A percentile compares a stretch with the other conserved stretches of the same genome.
Conservation (phyloP, 2,888 invertebrate genomes). For the Bembecia ichneumoniformis region DNA sequence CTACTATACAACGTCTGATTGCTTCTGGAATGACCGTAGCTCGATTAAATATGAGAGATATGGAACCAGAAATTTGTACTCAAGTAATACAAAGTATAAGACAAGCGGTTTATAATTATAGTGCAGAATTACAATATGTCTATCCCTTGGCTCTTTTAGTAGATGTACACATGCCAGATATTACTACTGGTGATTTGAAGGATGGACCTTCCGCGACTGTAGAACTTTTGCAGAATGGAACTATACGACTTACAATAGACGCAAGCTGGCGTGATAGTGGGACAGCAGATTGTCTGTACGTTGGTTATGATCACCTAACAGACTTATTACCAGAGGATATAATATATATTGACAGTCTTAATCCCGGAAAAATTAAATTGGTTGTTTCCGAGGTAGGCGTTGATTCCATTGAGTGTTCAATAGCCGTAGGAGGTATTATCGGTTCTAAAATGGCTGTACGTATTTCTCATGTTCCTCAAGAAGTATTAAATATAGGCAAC, state of each 20-base stretch:
- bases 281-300: slow-evolving; percentile 65
- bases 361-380: slow-evolving; percentile 46
- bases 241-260: slow-evolving; percentile 65
- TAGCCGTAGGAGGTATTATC: slow-evolving; percentile 67
- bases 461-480: slow-evolving; percentile 62
- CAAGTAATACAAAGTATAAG: slow-evolving; percentile 58
- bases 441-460: slow-evolving; percentile 66
- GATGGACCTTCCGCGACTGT: slow-evolving; percentile 42
- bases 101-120: slow-evolving; percentile 62
- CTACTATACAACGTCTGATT: slow-evolving; percentile 53
- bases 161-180: slow-evolving; percentile 53
- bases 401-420: slow-evolving; percentile 63
- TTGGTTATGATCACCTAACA: slow-evolving; percentile 66
- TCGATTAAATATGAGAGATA: slow-evolving; percentile 50
- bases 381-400: slow-evolving; percentile 47
- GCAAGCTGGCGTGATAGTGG: slow-evolving; percentile 67
- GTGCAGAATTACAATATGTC: slow-evolving; percentile 57
- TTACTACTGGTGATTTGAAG: slow-evolving; percentile 55
- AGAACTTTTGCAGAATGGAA: slow-evolving; percentile 42
- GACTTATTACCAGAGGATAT: slow-evolving; percentile 63
- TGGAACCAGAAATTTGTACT: slow-evolving; percentile 52
- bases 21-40: slow-evolving; percentile 63
- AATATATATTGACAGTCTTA: slow-evolving; percentile 58
- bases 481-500: slow-evolving; percentile 39
- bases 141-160: slow-evolving; percentile 61